phyloP scores from a whole-genome alignment of 2,113 vertebrate species.

The Esox niger region DNA sequence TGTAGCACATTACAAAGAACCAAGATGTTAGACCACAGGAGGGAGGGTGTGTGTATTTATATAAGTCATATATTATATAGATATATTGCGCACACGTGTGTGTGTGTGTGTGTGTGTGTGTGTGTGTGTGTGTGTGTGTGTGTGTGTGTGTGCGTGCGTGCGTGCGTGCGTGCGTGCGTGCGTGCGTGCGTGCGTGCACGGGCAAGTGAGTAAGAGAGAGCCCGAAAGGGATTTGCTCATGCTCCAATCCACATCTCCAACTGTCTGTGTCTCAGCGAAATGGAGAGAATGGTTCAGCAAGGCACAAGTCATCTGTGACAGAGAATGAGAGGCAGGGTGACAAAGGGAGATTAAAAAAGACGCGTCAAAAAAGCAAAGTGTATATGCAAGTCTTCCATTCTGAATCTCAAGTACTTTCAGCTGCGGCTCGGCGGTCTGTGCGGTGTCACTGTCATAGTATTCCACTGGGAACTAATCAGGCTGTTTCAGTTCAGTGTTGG shows the following conservation, averaged over 20 bases:
- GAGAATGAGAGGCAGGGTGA: not conserved
- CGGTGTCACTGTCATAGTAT: conserved; percentile 31
- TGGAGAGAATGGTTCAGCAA: conserved; percentile 36
- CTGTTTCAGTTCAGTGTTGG: conserved; percentile 38
- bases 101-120: no score
- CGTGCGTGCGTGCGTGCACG: no score
- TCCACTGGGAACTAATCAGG: conserved; percentile 51
- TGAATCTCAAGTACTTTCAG: conserved; percentile 28
- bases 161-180: no score
- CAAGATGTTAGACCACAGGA: not conserved
- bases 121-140: no score
- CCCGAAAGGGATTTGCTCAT: no score
- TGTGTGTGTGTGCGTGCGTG: no score
- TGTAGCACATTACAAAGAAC: conserved; percentile 25
- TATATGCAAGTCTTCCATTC: conserved; percentile 35
- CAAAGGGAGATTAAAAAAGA: conserved; percentile 1
- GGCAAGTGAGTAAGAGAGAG: no score
- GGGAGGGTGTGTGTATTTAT: not conserved
- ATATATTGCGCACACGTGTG: no score
- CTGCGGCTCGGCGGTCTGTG: conserved; percentile 27
- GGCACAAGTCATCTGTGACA: no score
- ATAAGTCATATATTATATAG: no score
- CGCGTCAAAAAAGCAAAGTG: conserved; percentile 35
- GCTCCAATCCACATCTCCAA: no score
- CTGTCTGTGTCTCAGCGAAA: no score